Conservation (phyloP, 1,140 invertebrate genomes). For the Heterodera schachtii region DNA sequence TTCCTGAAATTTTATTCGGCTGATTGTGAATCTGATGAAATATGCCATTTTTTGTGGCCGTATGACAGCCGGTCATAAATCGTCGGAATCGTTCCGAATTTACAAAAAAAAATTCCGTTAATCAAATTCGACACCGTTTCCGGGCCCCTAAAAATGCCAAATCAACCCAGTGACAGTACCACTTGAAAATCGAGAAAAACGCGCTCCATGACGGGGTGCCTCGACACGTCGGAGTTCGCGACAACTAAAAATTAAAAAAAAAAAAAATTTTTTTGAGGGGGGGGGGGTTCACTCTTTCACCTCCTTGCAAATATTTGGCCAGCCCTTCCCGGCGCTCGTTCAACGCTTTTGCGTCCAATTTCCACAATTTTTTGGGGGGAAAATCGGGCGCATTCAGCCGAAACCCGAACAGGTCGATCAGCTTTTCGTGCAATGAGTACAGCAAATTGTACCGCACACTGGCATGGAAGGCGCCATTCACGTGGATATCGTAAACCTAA, state of each 20-base stretch:
- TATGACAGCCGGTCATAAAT: too few relatives aligned
- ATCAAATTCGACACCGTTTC: too few relatives aligned
- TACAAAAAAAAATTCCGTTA: too few relatives aligned
- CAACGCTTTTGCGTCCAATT: constrained; percentile 42
- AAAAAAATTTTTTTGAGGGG: not conserved
- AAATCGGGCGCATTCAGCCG: constrained; percentile 46
- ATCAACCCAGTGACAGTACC: constrained; percentile 17
- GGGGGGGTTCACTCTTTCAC: constrained; percentile 30
- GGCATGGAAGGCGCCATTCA: constrained; percentile 54
- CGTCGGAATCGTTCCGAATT: too few relatives aligned
- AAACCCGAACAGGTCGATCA: constrained; percentile 52
- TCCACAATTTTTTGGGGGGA: constrained; percentile 57
- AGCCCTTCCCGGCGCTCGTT: constrained; percentile 52
- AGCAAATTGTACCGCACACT: constrained; percentile 51
- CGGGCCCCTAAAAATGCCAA: too few relatives aligned
- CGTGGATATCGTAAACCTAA: constrained; percentile 51
- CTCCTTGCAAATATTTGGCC: constrained; percentile 52
- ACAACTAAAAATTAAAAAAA: constrained; percentile 38
- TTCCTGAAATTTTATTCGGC: too few relatives aligned
- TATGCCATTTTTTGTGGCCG: too few relatives aligned
- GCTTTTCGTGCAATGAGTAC: constrained; percentile 48
- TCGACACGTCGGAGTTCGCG: constrained; percentile 43
- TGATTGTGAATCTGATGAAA: too few relatives aligned
- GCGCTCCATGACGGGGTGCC: constrained; percentile 42
- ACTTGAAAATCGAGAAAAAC: constrained; percentile 55